Conservation (phyloP, 2,113 vertebrate species). For the Marmota flaviventris region DNA sequence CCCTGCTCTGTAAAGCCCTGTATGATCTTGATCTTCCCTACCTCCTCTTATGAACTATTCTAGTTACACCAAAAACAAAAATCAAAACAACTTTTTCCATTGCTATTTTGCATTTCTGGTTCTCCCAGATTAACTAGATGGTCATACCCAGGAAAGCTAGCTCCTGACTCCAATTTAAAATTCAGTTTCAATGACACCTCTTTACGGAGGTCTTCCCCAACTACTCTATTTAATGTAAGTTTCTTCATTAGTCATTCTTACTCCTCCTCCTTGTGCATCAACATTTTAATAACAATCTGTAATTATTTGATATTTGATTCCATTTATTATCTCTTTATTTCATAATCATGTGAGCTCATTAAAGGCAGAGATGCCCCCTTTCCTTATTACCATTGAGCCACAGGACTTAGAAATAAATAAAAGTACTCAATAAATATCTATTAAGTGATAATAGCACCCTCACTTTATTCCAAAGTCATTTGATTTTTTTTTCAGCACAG, state of each 20-base stretch:
- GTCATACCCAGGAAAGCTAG: background rate
- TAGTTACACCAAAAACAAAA: background rate
- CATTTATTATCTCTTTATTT: background rate
- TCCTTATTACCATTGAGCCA: background rate
- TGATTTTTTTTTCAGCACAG: background rate
- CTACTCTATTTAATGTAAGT: background rate
- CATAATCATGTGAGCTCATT: background rate
- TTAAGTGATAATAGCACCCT: background rate
- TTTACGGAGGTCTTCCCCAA: background rate
- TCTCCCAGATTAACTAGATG: background rate
- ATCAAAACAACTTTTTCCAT: background rate
- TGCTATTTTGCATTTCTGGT: background rate
- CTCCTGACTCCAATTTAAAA: background rate
- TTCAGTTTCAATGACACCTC: background rate
- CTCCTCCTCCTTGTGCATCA: background rate
- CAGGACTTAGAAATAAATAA: background rate
- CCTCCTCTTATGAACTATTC: background rate
- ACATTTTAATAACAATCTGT: background rate
- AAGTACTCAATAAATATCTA: background rate
- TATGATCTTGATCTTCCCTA: background rate
- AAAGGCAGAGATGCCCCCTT: background rate
- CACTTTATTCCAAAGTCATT: background rate
- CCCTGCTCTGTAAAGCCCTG: background rate
- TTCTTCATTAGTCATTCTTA: background rate
- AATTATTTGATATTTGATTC: background rate